Percentiles rank a stretch among this genome's conserved stretches.
Evolutionary conservation across 2,888 invertebrate species (phyloP).

Genomic region (Andrena minutula): DNA sequence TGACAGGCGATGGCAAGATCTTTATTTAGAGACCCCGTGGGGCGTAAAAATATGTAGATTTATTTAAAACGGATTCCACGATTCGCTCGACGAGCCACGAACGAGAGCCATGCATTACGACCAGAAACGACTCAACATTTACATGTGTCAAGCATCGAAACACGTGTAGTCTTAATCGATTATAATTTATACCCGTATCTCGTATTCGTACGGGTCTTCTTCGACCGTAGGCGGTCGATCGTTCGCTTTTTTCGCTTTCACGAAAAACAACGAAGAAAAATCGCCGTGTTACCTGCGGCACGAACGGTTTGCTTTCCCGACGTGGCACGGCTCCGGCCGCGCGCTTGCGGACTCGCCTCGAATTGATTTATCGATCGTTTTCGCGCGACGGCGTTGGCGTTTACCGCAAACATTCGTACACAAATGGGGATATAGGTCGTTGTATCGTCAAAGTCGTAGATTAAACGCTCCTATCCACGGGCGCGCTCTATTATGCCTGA

Average conservation of each 20-base stretch:
- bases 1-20: conserved; percentile 34
- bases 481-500: conserved; percentile 46
- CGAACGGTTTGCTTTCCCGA: conserved; percentile 48
- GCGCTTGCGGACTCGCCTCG: conserved; percentile 75
- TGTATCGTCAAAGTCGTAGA: conserved; percentile 59
- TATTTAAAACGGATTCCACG: conserved; percentile 44
- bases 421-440: conserved; percentile 72
- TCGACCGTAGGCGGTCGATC: conserved; percentile 39
- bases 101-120: conserved; percentile 19
- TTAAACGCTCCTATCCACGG: conserved; percentile 33
- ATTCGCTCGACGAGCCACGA: background rate
- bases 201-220: conserved; percentile 31
- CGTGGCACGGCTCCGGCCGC: conserved; percentile 43
- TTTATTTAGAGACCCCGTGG: conserved; percentile 27
- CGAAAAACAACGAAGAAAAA: conserved; percentile 25
- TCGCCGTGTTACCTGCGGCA: conserved; percentile 36
- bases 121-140: conserved; percentile 13
- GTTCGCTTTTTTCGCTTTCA: background rate
- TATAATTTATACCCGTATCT: conserved; percentile 49
- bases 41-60: conserved; percentile 41
- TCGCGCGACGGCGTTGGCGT: conserved; percentile 64
- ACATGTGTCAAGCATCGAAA: conserved; percentile 36
- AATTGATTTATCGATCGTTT: conserved; percentile 79
- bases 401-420: conserved; percentile 72
- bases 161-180: conserved; percentile 54